phyloP scores from a whole-genome alignment of 2,888 invertebrate species.

The Pterostichus madidus region DNA sequence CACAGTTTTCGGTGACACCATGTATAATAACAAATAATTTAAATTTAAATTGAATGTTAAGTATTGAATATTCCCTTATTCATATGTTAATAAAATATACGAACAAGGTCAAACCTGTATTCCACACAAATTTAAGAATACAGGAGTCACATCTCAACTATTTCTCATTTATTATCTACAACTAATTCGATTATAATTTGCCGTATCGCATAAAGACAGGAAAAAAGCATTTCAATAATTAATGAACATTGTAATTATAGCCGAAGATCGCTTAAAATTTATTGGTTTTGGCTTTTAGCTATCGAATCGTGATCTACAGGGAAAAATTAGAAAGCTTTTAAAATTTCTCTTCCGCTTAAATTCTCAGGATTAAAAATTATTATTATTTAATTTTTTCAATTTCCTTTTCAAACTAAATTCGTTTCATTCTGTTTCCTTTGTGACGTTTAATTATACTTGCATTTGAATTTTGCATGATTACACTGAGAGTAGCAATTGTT shows the following conservation, averaged over 20 bases:
- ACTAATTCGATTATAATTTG: neutral
- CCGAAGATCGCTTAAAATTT: neutral
- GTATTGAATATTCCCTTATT: no score
- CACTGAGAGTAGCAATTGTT: neutral
- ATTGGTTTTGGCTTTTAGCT: slow-evolving; percentile 1
- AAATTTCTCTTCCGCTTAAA: slow-evolving; percentile 10
- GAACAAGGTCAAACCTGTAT: neutral
- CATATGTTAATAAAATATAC: neutral
- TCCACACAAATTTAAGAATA: slow-evolving; percentile 1
- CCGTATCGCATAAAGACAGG: neutral
- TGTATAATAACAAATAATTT: no score
- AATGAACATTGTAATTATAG: neutral
- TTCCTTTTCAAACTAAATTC: neutral
- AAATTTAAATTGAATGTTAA: no score
- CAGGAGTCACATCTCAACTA: neutral
- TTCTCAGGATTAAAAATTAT: slow-evolving; percentile 1
- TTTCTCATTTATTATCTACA: neutral
- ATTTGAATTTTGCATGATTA: neutral
- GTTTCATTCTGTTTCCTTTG: slow-evolving; percentile 12
- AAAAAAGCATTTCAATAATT: slow-evolving; percentile 11
- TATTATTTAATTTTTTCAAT: slow-evolving; percentile 10
- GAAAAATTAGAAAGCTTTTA: neutral
- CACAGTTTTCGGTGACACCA: no score
- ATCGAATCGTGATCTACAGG: neutral
- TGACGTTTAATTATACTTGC: slow-evolving; percentile 3